phyloP scores from a whole-genome alignment of 2,113 vertebrate species.

The Petromus typicus region DNA sequence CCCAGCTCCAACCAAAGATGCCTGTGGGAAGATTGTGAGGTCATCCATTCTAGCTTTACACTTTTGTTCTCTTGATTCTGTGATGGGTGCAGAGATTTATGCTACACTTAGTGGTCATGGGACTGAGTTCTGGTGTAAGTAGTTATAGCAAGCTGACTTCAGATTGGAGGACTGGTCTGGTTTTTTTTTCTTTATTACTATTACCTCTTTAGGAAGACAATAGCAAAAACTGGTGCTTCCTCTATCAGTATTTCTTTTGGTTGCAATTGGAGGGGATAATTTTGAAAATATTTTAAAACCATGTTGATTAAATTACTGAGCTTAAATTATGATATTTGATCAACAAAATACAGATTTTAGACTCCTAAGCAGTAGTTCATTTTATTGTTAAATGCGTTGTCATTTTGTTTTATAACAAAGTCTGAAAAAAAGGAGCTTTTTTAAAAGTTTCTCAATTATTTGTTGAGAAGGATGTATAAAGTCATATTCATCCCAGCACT shows the following conservation, averaged over 20 bases:
- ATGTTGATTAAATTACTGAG: background rate
- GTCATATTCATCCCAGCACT: background rate
- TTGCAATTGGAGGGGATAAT: background rate
- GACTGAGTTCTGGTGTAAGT: background rate
- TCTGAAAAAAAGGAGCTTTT: background rate
- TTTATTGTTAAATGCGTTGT: conserved; percentile 7
- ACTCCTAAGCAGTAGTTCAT: background rate
- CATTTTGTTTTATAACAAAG: background rate
- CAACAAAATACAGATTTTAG: conserved; percentile 3
- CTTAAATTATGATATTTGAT: background rate
- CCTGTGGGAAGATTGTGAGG: background rate
- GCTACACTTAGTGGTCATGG: background rate
- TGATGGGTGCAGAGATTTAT: background rate
- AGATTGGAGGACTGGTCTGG: too few relatives aligned
- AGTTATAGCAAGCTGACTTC: background rate
- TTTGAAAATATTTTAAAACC: conserved; percentile 39
- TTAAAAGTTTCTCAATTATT: background rate
- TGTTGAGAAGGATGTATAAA: background rate
- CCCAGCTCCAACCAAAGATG: background rate
- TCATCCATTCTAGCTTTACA: background rate
- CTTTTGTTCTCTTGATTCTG: background rate
- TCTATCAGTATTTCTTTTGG: background rate
- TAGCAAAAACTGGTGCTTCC: background rate
- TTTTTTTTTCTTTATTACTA: background rate
- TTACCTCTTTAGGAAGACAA: background rate